These are phyloP conservation scores for Eupeodes luniger DNA, from an alignment of 2,888 invertebrate genomes.

Conservation along the genomic window DNA sequence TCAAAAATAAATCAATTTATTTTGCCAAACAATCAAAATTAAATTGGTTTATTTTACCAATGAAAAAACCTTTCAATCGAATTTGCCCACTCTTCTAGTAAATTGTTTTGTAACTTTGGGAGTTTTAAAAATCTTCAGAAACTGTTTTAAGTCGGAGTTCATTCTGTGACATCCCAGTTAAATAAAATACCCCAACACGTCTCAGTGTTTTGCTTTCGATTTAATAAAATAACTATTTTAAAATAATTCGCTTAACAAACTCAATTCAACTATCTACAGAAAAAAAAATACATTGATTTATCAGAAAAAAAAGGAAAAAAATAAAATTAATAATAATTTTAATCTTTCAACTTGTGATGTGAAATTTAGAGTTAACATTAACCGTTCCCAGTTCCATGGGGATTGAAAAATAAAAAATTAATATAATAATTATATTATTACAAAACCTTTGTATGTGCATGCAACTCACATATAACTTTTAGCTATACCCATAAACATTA, in stretches of 20 bases:
- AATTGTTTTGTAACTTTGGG: too few species aligned
- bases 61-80: too few species aligned
- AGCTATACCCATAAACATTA: conserved; percentile 59
- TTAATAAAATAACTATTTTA: not conserved
- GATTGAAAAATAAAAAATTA: conserved; percentile 77
- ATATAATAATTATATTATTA: conserved; percentile 53
- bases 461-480: conserved; percentile 38
- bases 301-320: conserved; percentile 54
- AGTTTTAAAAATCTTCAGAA: not conserved
- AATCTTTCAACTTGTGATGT: conserved; percentile 84
- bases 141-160: not conserved
- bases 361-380: conserved; percentile 84
- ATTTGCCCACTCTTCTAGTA: too few species aligned
- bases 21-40: too few species aligned
- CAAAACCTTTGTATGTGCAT: conserved; percentile 44
- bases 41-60: too few species aligned
- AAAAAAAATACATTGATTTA: conserved; percentile 34
- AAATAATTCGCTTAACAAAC: conserved; percentile 44
- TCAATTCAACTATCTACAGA: not conserved
- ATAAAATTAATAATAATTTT: conserved; percentile 60
- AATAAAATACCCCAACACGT: not conserved
- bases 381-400: conserved; percentile 84
- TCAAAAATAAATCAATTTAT: too few species aligned
- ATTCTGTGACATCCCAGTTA: not conserved
- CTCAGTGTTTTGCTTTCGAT: not conserved